Evolutionary conservation across 2,113 vertebrate species (phyloP), one percentile per base, ranked within the genome.

Genomic region (Alligator sinensis): DNA sequence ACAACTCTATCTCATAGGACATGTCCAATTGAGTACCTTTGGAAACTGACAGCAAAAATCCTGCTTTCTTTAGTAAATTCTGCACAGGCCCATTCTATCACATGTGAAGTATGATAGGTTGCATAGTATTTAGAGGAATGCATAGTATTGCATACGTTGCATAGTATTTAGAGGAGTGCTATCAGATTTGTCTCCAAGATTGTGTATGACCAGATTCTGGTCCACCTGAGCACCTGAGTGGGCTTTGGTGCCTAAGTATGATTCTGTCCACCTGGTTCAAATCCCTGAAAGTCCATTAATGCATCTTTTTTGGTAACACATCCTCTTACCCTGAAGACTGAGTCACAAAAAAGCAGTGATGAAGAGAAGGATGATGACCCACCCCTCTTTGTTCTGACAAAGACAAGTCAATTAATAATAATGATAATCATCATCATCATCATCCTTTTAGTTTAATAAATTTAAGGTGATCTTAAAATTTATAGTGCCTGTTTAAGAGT

Each of bases 391-490:
- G 47, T 47, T 47, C 2, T 47, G 24, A 59, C 59, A 21, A 72
- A 58, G 59, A 77, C 24, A 47, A 14, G 21, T 78, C 15, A 3
- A 55, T 59, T 55, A 57, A 57, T 47, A 47, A 47, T 38, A 38
- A 38, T 38, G 7, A 38, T 47, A 47, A 47, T 47, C 7, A 34
- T 34, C 34, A 34, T 34, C 34, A 34, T 34, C 34, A 34, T 18
- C 9, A 11, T 0, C 0, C 3, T 1, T 0, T 0, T n/a, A 25
- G 30, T 81, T 89, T 58, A 28, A 84, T 58, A 77, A 77, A 19
- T 5, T 17, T 21, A 8, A n/a, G 6, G 4, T 0, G 1, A 5
- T 0, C 0, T 34, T 81, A 4, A 27, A 2, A 1, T 63, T 61
- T 25, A 62, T 77, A 47, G 22, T 25, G 12, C 5, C 15, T 25